Evolutionary conservation across 2,888 invertebrate species (phyloP).

Genomic region (Meta bourneti): DNA sequence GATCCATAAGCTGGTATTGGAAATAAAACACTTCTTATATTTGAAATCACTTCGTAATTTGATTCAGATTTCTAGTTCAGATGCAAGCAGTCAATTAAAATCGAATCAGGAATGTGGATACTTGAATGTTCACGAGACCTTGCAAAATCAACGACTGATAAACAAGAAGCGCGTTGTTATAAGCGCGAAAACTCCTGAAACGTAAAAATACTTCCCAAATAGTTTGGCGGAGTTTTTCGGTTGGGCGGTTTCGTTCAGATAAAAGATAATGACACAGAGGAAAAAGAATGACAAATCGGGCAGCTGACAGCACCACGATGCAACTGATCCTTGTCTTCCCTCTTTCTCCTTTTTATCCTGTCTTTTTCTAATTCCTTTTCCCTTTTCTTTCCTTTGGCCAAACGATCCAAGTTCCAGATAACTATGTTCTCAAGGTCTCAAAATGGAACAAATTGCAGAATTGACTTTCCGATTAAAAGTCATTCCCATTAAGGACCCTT

Average conservation of each 20-base stretch:
- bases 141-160: no score
- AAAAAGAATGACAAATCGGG: constrained; percentile 55
- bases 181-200: not conserved
- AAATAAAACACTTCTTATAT: no score
- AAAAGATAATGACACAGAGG: constrained; percentile 32
- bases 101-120: not conserved
- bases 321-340: not conserved
- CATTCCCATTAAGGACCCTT: not conserved
- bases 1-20: no score
- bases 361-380: not conserved
- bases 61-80: no score
- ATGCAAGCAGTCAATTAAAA: no score
- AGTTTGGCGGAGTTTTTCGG: constrained; percentile 3
- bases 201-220: constrained; percentile 24
- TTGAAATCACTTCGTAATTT: no score
- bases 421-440: constrained; percentile 32
- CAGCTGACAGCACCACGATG: constrained; percentile 50
- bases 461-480: not conserved
- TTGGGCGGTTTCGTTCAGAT: constrained; percentile 5
- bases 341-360: constrained; percentile 2
- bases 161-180: not conserved
- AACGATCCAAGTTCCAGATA: constrained; percentile 32
- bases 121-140: not conserved
- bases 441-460: constrained; percentile 12
- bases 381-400: not conserved